phyloP scores from a whole-genome alignment of 2,797 vertebrate genomes.

The Oreochromis grahami region DNA sequence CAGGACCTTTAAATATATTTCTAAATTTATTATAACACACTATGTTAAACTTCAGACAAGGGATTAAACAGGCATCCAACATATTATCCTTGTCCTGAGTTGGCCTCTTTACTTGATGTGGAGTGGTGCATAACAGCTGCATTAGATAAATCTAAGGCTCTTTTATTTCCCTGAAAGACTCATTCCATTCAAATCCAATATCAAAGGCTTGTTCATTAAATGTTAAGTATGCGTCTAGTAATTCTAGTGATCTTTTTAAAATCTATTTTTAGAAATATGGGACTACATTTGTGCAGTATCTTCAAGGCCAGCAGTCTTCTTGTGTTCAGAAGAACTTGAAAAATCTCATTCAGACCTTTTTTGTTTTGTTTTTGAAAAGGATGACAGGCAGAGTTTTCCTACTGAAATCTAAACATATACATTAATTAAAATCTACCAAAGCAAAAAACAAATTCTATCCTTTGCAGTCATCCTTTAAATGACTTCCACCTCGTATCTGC shows the following conservation, averaged over 20 bases:
- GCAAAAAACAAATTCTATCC: not conserved
- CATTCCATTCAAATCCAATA: not conserved
- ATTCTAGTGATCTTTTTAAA: not conserved
- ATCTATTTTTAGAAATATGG: not conserved
- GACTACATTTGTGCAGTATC: not conserved
- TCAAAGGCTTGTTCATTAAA: not conserved
- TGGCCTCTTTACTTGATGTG: not conserved
- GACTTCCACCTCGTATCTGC: not conserved
- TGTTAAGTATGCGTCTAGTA: not conserved
- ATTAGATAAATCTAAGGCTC: not conserved
- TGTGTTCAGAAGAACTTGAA: not conserved
- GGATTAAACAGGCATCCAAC: not conserved
- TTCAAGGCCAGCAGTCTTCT: not conserved
- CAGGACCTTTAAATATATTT: not conserved
- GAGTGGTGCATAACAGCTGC: not conserved
- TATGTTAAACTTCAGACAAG: not conserved
- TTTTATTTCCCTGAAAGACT: not conserved
- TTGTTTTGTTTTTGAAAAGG: not conserved
- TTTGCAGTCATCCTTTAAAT: not conserved
- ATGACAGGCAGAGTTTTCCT: not conserved
- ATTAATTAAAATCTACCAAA: not conserved
- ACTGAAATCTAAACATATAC: not conserved
- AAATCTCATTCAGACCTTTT: not conserved
- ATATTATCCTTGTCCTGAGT: not conserved
- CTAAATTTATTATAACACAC: not conserved